Conservation (phyloP, 1,140 invertebrate genomes). For the Drosophila pallidifrons region DNA sequence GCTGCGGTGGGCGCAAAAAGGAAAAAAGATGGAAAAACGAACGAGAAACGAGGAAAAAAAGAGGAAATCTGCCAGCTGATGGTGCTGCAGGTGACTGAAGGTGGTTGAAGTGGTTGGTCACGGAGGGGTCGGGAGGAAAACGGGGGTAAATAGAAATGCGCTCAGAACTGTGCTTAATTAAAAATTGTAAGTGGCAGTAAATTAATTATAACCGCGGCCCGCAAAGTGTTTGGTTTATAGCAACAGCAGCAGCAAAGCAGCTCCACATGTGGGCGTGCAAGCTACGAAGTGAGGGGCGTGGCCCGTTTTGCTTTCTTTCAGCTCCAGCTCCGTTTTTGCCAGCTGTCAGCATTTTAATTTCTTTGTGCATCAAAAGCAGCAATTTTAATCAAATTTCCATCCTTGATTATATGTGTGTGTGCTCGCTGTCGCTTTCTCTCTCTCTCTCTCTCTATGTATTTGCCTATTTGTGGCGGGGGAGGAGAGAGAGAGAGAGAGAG, state of each 20-base stretch:
- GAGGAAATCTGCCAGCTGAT: too few species aligned
- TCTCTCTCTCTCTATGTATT: slow-evolving; percentile 9
- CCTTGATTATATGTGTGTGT: slow-evolving; percentile 28
- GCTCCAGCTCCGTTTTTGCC: slow-evolving; percentile 19
- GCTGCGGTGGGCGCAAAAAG: background rate
- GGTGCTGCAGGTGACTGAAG: background rate
- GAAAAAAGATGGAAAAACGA: background rate
- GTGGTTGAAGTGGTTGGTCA: background rate
- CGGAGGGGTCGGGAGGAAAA: too few species aligned
- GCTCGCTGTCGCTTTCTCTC: background rate
- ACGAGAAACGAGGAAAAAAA: background rate
- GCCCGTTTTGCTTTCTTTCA: background rate
- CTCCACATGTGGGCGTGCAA: slow-evolving; percentile 56
- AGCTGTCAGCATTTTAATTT: slow-evolving; percentile 54
- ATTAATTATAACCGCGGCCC: slow-evolving; percentile 77
- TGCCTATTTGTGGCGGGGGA: slow-evolving; percentile 11
- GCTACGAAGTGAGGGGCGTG: slow-evolving; percentile 14
- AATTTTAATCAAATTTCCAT: slow-evolving; percentile 74
- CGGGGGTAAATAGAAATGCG: slow-evolving; percentile 30
- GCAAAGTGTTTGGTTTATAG: slow-evolving; percentile 78
- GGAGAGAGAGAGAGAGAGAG: too few species aligned
- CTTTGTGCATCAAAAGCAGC: slow-evolving; percentile 72
- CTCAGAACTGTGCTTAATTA: slow-evolving; percentile 70
- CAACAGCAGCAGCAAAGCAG: slow-evolving; percentile 16
- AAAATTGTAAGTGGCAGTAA: slow-evolving; percentile 82